Percentiles rank a stretch among this genome's conserved stretches.
Evolutionary conservation across 2,888 invertebrate species (phyloP).

Genomic region (Laothoe populi): DNA sequence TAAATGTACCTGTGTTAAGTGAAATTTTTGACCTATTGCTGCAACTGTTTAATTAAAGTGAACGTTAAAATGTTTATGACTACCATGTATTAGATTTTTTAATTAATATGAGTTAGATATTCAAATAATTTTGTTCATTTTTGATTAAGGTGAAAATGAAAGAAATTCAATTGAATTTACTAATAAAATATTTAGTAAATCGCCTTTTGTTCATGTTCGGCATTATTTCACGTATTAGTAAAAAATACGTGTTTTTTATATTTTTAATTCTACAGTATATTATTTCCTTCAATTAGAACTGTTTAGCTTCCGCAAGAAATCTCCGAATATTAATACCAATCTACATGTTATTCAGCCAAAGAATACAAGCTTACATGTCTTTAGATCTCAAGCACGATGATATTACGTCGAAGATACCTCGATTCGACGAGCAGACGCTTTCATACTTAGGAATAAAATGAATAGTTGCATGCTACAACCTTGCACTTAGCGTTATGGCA

Average conservation of each 20-base stretch:
- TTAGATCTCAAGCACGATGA: neutral
- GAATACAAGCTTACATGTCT: conserved; percentile 19
- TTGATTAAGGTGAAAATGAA: neutral
- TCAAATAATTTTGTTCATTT: neutral
- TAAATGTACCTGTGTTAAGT: neutral
- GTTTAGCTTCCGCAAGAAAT: too few species aligned
- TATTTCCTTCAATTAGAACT: too few species aligned
- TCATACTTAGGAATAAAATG: conserved; percentile 7
- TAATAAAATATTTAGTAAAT: neutral
- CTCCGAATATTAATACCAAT: too few species aligned
- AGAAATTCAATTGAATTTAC: neutral
- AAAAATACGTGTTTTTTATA: too few species aligned
- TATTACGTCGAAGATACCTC: conserved; percentile 13
- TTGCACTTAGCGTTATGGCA: neutral
- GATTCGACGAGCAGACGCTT: conserved; percentile 5
- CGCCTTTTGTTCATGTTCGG: neutral
- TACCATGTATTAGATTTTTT: neutral
- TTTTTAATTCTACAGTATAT: too few species aligned
- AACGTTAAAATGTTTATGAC: neutral
- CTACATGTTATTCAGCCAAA: too few species aligned
- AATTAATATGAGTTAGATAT: neutral
- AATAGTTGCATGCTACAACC: conserved; percentile 8
- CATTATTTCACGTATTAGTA: too few species aligned
- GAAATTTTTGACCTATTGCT: conserved; percentile 6
- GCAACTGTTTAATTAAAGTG: conserved; percentile 3